Base-by-base conservation (phyloP, 2,888 invertebrate genomes). In the Clivina fossor region DNA sequence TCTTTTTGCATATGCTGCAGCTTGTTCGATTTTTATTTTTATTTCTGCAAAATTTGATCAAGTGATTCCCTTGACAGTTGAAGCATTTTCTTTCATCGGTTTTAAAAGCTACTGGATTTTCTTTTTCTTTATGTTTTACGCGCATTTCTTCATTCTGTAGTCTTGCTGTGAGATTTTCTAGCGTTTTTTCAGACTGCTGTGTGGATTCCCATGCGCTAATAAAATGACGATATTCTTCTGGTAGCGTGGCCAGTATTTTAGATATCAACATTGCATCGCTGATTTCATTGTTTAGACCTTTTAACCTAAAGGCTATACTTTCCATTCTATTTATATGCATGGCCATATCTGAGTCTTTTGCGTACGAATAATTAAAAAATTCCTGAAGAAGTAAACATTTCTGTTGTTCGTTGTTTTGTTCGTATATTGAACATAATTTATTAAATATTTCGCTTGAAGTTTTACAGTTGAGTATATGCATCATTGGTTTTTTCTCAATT, bases 331-430 rank as follows among this genome's bases (percentile, higher is more conserved):
- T 57, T 18, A 59, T 50, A 22, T 58, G 32, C 11, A 32, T 41
- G 3, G 50, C 20, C 24, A 59, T 49, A 49, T 54, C 30, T 11
- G n/a, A 33, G 2, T 43, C 54, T 33, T 58, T 60, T 43, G 54
- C 37, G 9, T 43, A 60, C 1, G 30, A 24, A 19, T 28, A 54
- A 8, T 58, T 61, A 28, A 57, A 61, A 11, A 58, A 58, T 32
- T 61, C 61, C 32, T 57, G 56, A 15, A 60, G 8, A 2, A 61
- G 19, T 5, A 20, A 15, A 15, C 58, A 60, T 26, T 59, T 60
- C 19, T 51, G 44, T 48, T 51, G 56, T 51, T 58, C 53, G 1
- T 32, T 43, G 13, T 61, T 58, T 9, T 47, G 51, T 13, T 38
- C 37, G 35, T 55, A 60, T 41, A 58, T 33, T 32, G 9, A 20